A percentile compares a stretch with the other conserved stretches of the same genome.
These are phyloP conservation scores for Zonitis immaculata DNA, from an alignment of 2,888 invertebrate species.

Conservation along the genomic window DNA sequence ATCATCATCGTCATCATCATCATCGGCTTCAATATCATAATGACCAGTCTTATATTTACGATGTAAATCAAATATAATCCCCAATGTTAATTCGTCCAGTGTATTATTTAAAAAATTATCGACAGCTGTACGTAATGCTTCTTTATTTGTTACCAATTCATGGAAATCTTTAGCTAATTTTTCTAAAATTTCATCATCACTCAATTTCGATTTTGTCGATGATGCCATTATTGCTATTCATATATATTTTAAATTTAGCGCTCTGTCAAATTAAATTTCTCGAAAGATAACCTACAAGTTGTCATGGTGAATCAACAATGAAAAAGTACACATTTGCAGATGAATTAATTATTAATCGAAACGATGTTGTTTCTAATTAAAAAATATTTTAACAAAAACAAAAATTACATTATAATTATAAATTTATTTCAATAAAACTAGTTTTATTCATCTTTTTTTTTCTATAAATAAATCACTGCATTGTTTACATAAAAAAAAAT, in stretches of 20 bases:
- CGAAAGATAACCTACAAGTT: constrained; percentile 1
- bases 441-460: neutral
- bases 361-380: neutral
- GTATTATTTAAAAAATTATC: constrained; percentile 43
- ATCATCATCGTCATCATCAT: constrained; percentile 31
- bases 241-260: neutral
- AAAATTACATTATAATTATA: neutral
- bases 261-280: neutral
- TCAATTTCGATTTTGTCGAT: constrained; percentile 17
- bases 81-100: constrained; percentile 45
- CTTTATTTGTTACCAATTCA: constrained; percentile 42
- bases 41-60: constrained; percentile 42
- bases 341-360: too few species aligned
- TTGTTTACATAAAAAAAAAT: neutral
- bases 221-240: neutral
- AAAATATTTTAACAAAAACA: neutral
- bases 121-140: constrained; percentile 34
- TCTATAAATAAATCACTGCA: neutral
- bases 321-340: neutral
- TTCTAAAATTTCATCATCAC: constrained; percentile 31
- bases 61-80: constrained; percentile 45
- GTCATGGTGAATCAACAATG: neutral
- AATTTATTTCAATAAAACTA: neutral
- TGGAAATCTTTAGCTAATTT: constrained; percentile 43
- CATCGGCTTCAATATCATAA: constrained; percentile 38